Evolutionary conservation across 2,888 invertebrate genomes (phyloP).

Genomic region (Stenichneumon culpator): DNA sequence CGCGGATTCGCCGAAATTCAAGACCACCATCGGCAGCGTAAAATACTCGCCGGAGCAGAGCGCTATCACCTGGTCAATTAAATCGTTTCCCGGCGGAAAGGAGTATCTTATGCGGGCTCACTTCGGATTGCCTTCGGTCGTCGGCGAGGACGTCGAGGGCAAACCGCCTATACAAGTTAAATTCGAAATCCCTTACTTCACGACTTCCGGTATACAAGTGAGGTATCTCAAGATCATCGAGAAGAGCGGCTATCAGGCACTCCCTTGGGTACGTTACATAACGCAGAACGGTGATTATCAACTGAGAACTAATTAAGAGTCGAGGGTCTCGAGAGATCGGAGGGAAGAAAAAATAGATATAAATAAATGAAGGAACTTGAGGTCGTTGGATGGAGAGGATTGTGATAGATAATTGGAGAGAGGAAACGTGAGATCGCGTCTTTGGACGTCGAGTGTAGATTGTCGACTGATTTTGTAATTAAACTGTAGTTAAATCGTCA

Average conservation of each 20-base stretch:
- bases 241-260: slow-evolving; percentile 99
- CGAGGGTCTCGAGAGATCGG: too few relatives aligned
- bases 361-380: too few relatives aligned
- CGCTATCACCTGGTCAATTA: slow-evolving; percentile 98
- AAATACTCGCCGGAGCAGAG: slow-evolving; percentile 99
- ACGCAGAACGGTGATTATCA: slow-evolving; percentile 99
- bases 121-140: slow-evolving; percentile 98
- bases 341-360: neutral
- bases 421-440: neutral
- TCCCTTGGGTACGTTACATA: slow-evolving; percentile 99
- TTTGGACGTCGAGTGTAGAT: neutral
- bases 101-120: slow-evolving; percentile 99
- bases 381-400: neutral
- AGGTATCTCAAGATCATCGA: slow-evolving; percentile 99
- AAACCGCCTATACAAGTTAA: slow-evolving; percentile 99
- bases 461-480: slow-evolving; percentile 41
- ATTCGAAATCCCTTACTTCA: slow-evolving; percentile 99
- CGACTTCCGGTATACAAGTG: slow-evolving; percentile 99
- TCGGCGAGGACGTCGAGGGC: slow-evolving; percentile 97
- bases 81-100: slow-evolving; percentile 99
- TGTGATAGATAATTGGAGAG: neutral
- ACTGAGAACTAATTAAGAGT: slow-evolving; percentile 93
- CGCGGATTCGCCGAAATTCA: slow-evolving; percentile 99
- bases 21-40: slow-evolving; percentile 98
- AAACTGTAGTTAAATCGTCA: slow-evolving; percentile 17